A percentile compares a stretch with the other conserved stretches of the same genome.
phyloP scores from a whole-genome alignment of 2,888 invertebrate species.

The Byasa hedistus region DNA sequence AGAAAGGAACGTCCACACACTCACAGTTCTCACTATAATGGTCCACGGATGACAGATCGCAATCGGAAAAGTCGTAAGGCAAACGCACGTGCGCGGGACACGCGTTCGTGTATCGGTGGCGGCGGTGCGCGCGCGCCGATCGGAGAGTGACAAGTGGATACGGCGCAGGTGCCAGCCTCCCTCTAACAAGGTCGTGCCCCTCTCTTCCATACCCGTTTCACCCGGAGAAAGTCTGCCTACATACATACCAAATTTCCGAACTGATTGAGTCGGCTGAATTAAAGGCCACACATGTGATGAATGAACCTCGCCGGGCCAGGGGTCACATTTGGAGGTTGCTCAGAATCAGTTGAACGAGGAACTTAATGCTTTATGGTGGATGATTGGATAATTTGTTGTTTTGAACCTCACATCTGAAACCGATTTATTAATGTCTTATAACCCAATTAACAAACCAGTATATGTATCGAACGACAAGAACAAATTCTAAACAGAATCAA shows the following conservation, averaged over 20 bases:
- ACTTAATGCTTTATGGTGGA: not conserved
- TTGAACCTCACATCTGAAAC: not conserved
- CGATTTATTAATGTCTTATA: not conserved
- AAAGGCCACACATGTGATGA: slow-evolving; percentile 42
- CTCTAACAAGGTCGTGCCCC: slow-evolving; percentile 77
- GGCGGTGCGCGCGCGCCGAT: slow-evolving; percentile 70
- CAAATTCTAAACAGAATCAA: not conserved
- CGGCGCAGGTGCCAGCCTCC: slow-evolving; percentile 75
- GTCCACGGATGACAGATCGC: slow-evolving; percentile 40
- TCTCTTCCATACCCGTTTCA: slow-evolving; percentile 64
- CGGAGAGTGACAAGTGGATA: slow-evolving; percentile 67
- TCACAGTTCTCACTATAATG: slow-evolving; percentile 67
- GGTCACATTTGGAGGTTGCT: slow-evolving; percentile 43
- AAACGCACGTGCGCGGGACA: slow-evolving; percentile 58
- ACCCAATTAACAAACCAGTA: not conserved
- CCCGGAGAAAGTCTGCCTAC: slow-evolving; percentile 79
- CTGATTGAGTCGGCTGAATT: slow-evolving; percentile 65
- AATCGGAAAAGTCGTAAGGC: slow-evolving; percentile 35
- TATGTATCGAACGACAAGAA: no score
- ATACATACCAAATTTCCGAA: slow-evolving; percentile 79
- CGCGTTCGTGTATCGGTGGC: slow-evolving; percentile 53
- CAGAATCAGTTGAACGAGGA: slow-evolving; percentile 27
- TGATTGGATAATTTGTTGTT: not conserved
- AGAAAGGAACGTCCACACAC: slow-evolving; percentile 49
- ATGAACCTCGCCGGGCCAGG: slow-evolving; percentile 37